Base-by-base conservation (phyloP, 2,797 vertebrate genomes). In the Taenioides sp. region DNA sequence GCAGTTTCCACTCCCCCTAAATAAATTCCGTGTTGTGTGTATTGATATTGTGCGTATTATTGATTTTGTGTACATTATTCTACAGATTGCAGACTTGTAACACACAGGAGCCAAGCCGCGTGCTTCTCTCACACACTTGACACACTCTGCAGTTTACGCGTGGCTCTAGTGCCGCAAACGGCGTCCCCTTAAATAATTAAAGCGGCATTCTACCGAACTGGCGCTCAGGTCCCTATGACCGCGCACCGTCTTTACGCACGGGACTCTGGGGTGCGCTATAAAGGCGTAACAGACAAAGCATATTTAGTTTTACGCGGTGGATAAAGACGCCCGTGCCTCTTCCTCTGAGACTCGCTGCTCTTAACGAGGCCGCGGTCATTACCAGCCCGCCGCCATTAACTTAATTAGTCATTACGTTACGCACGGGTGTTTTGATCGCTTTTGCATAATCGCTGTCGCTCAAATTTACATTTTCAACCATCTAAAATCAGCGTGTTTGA, bases 151-250 rank as follows among this genome's bases (percentile, higher is more conserved):
- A 65, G 69, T 83, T 78, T 81, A 71, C 74, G 85, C 74, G 62
- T 81, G 10, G 86, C 59, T 78, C 78, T 88, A 67, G 89, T 86
- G 73, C 81, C 64, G 85, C 79, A 84, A 88, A 85, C 91, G 87
- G 87, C 80, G 80, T 88, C 78, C 74, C 64, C 84, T 47, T 94
- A 93, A 95, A 94, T 96, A 94, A 96, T 96, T 94, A 92, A 94
- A 91, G 59, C 77, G 40, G 80, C 81, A 58, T 80, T 85, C 91
- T 87, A 71, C 71, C 16, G 78, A 84, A 86, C 81, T 84, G 91
- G 70, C 92, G 89, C 90, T 88, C 92, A 92, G 90, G 93, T 91
- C 90, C 84, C 82, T 16, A 22, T 47, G 25, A 18, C 23, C 47
- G 10, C 11, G 25, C 14, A 27, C 43, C 16, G 17, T 28, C 23